Percentiles rank a stretch among this genome's conserved stretches.
Evolutionary conservation across 2,113 vertebrate species (phyloP).

Genomic region (Pseudolaguvia tuberculata): DNA sequence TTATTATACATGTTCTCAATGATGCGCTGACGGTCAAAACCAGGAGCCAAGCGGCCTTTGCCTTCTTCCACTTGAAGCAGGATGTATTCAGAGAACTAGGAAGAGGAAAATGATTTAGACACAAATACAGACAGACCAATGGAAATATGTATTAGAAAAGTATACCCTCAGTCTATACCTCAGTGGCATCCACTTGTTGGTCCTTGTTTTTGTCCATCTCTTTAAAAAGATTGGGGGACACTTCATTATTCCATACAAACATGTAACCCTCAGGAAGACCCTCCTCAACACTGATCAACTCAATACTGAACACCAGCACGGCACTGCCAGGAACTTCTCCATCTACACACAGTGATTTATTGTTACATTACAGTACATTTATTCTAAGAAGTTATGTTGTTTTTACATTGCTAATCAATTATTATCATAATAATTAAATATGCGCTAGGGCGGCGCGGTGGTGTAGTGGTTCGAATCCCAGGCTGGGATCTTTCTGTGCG

Average conservation of each 20-base stretch:
- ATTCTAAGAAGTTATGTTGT: neutral
- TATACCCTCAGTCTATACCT: constrained; percentile 69
- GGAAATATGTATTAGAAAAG: neutral
- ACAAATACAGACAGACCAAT: neutral
- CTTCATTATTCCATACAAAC: constrained; percentile 92
- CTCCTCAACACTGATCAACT: constrained; percentile 83
- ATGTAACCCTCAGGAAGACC: constrained; percentile 97
- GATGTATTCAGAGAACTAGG: constrained; percentile 91
- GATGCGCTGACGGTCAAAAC: constrained; percentile 84
- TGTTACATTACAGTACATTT: neutral
- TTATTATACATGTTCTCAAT: constrained; percentile 96
- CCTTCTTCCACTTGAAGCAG: constrained; percentile 81
- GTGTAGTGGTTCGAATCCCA: too few relatives aligned
- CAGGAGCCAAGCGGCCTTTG: constrained; percentile 89
- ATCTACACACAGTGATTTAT: constrained; percentile 61
- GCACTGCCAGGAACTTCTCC: constrained; percentile 93
- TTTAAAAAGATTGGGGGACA: constrained; percentile 84
- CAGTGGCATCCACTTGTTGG: constrained; percentile 75
- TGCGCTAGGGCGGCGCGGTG: too few relatives aligned
- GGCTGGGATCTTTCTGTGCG: too few relatives aligned
- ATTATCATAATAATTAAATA: too few relatives aligned
- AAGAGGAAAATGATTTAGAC: constrained; percentile 8
- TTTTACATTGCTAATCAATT: too few relatives aligned
- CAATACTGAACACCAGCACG: constrained; percentile 87
- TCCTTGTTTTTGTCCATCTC: constrained; percentile 88